phyloP scores from a whole-genome alignment of 2,888 invertebrate species.

The Alloplasta piceator region DNA sequence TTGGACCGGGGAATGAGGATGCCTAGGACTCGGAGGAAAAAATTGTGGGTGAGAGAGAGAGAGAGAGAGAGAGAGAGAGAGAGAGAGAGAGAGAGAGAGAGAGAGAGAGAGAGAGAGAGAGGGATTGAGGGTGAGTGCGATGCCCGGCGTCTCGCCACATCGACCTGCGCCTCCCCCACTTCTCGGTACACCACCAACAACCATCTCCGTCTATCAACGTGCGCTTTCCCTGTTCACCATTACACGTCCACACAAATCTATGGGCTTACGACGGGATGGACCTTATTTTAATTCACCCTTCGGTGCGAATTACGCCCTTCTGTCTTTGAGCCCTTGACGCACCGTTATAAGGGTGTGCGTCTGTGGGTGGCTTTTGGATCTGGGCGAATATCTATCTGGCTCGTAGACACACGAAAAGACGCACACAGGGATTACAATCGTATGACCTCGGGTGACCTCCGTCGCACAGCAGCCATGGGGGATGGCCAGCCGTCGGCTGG shows the following conservation, averaged over 20 bases:
- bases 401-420: slow-evolving; percentile 31
- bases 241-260: neutral
- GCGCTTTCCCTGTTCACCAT: slow-evolving; percentile 43
- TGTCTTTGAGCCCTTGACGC: neutral
- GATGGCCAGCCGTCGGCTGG: slow-evolving; percentile 63
- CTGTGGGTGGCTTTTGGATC: neutral
- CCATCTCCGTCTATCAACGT: slow-evolving; percentile 42
- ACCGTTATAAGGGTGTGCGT: neutral
- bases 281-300: neutral
- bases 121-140: slow-evolving; percentile 78
- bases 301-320: neutral
- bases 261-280: neutral
- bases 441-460: slow-evolving; percentile 75
- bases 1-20: neutral
- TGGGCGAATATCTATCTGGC: slow-evolving; percentile 55
- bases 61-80: slow-evolving; percentile 73
- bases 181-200: slow-evolving; percentile 23
- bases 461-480: slow-evolving; percentile 62
- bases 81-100: slow-evolving; percentile 78
- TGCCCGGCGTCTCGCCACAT: slow-evolving; percentile 83
- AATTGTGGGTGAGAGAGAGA: slow-evolving; percentile 28
- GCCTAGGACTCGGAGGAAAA: neutral
- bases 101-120: slow-evolving; percentile 38
- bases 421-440: slow-evolving; percentile 71
- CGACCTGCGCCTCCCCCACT: slow-evolving; percentile 77